phyloP scores from a whole-genome alignment of 2,113 vertebrate genomes.

The Felis chaus region DNA sequence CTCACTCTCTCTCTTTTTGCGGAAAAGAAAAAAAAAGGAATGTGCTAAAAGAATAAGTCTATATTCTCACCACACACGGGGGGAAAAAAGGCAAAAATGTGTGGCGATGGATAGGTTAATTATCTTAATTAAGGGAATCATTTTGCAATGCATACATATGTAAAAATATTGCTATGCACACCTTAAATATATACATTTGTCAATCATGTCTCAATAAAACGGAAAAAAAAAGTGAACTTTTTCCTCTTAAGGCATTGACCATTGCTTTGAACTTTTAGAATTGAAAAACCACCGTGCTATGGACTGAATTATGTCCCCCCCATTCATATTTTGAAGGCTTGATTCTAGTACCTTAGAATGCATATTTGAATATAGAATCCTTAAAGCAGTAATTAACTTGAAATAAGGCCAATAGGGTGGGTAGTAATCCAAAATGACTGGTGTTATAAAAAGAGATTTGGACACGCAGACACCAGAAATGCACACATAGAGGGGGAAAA shows the following conservation, averaged over 20 bases:
- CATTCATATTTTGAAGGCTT: neutral
- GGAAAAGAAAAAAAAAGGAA: neutral
- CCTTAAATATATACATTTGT: neutral
- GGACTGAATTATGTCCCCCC: neutral
- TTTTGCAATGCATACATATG: neutral
- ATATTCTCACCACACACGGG: neutral
- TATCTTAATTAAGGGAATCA: neutral
- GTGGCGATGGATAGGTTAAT: neutral
- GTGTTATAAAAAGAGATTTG: neutral
- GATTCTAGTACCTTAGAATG: neutral
- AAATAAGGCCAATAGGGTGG: neutral
- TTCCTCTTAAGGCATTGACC: neutral
- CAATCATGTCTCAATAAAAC: neutral
- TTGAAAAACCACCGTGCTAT: neutral
- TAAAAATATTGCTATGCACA: neutral
- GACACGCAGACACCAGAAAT: neutral
- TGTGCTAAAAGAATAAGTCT: neutral
- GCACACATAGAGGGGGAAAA: neutral
- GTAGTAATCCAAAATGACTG: neutral
- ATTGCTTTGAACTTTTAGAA: neutral
- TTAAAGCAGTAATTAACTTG: neutral
- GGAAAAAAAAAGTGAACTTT: neutral
- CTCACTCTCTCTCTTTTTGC: accelerated
- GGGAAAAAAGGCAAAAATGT: neutral
- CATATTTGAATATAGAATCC: neutral